A percentile compares a stretch with the other conserved stretches of the same genome.
Conservation (phyloP, 1,140 invertebrate genomes). For the Caenorhabditis brenneri region DNA sequence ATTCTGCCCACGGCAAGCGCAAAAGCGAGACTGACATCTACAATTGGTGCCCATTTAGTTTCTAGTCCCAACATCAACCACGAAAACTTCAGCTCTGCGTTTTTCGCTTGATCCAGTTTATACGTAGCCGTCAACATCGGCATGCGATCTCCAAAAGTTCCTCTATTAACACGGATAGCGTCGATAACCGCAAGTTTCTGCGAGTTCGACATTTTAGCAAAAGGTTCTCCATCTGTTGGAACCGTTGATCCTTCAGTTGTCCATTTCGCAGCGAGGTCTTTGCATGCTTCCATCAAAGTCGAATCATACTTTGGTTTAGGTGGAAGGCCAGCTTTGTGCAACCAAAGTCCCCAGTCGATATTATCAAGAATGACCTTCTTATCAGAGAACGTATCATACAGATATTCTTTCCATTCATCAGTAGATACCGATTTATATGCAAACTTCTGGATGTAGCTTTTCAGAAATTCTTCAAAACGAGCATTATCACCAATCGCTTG, state of each 20-base stretch:
- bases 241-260: not conserved
- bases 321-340: constrained; percentile 84
- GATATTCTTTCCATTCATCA: constrained; percentile 80
- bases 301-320: constrained; percentile 83
- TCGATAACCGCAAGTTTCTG: constrained; percentile 74
- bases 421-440: constrained; percentile 84
- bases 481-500: constrained; percentile 81
- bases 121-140: constrained; percentile 25
- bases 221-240: constrained; percentile 72
- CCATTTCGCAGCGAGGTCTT: constrained; percentile 76
- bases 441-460: constrained; percentile 82
- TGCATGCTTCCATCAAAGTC: constrained; percentile 77
- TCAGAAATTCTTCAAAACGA: constrained; percentile 84
- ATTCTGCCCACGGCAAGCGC: constrained; percentile 83
- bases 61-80: constrained; percentile 72
- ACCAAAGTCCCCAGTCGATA: constrained; percentile 86
- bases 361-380: constrained; percentile 72
- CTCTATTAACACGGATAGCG: constrained; percentile 35
- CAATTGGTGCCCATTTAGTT: constrained; percentile 76
- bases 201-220: constrained; percentile 74
- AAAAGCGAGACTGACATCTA: constrained; percentile 79
- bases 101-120: constrained; percentile 72
- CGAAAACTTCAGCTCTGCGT: constrained; percentile 74
- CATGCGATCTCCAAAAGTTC: not conserved
- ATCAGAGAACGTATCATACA: constrained; percentile 81